These are phyloP conservation scores for Orthosia cruda DNA, from an alignment of 2,888 invertebrate species.

Conservation along the genomic window DNA sequence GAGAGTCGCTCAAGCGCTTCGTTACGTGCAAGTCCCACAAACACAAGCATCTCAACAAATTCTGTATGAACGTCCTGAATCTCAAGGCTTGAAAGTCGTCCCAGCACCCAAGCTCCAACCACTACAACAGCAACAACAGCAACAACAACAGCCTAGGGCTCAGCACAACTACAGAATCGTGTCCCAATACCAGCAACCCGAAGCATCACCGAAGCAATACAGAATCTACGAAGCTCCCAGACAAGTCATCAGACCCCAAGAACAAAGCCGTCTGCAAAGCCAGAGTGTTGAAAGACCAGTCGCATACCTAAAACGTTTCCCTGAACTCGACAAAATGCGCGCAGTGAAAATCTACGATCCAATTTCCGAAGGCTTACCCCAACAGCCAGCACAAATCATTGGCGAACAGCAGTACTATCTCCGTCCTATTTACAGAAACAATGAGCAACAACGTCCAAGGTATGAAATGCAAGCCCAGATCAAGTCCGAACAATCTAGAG, in stretches of 20 bases:
- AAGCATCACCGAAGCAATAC: conserved; percentile 86
- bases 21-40: conserved; percentile 75
- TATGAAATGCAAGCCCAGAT: conserved; percentile 79
- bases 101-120: conserved; percentile 87
- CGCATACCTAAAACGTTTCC: conserved; percentile 86
- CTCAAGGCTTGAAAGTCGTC: conserved; percentile 88
- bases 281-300: conserved; percentile 85
- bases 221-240: conserved; percentile 84
- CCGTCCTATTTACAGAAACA: conserved; percentile 83
- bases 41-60: conserved; percentile 77
- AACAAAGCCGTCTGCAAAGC: conserved; percentile 78
- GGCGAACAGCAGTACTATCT: conserved; percentile 87
- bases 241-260: conserved; percentile 80
- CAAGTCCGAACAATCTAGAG: conserved; percentile 78
- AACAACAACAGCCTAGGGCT: conserved; percentile 75
- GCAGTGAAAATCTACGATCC: conserved; percentile 85
- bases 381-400: conserved; percentile 79
- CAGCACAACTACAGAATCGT: conserved; percentile 81
- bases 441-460: conserved; percentile 83
- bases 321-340: conserved; percentile 85
- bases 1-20: conserved; percentile 71
- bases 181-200: conserved; percentile 85
- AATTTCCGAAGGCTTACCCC: conserved; percentile 76
- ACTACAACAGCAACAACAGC: conserved; percentile 66
- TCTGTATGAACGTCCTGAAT: conserved; percentile 84